Base-by-base conservation (phyloP, 1,140 invertebrate species). In the Macrocentrus cingulum region DNA sequence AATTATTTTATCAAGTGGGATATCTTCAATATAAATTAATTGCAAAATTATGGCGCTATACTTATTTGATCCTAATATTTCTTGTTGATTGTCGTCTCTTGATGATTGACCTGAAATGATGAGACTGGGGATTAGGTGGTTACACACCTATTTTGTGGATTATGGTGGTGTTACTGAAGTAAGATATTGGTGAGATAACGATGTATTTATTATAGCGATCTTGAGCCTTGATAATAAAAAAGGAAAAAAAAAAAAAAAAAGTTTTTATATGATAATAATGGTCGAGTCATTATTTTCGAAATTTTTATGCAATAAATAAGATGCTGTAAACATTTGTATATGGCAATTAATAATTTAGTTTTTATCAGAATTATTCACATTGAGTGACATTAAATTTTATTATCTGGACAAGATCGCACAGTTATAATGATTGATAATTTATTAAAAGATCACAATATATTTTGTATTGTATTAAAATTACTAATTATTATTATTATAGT, bases 141-240 rank as follows among this genome's bases (percentile, higher is more conserved):
- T 59, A 54, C 32, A 32, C 34, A 6, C 29, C 15, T 51, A 8
- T 36, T 51, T 37, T 34, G 37, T 22, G 18, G 49, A 51, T 51
- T 46, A 51, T 37, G 32, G 32, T 16, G 60, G 63, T 64, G 68
- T 74, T 71, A 70, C 54, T 70, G 72, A 56, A 62, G 36, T 67
- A 67, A 70, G 59, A 62, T 58, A 70, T 63, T 64, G 65, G 65
- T 49, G 59, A 69, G 48, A 70, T 65, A 64, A 66, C 64, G 56
- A 70, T 71, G 57, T 72, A 77, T 76, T 75, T 75, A 75, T 76
- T 70, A 66, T 53, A 63, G 67, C 64, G 66, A 62, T 64, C 61
- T 66, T 64, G 52, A 62, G 61, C 60, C 57, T 54, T 56, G 57
- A 62, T 39, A 36, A 46, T 46, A 29, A 44, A n/a, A 18, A 39